A percentile compares a stretch with the other conserved stretches of the same genome.
These are phyloP conservation scores for Euclidia mi DNA, from an alignment of 2,888 invertebrate species.

Conservation along the genomic window DNA sequence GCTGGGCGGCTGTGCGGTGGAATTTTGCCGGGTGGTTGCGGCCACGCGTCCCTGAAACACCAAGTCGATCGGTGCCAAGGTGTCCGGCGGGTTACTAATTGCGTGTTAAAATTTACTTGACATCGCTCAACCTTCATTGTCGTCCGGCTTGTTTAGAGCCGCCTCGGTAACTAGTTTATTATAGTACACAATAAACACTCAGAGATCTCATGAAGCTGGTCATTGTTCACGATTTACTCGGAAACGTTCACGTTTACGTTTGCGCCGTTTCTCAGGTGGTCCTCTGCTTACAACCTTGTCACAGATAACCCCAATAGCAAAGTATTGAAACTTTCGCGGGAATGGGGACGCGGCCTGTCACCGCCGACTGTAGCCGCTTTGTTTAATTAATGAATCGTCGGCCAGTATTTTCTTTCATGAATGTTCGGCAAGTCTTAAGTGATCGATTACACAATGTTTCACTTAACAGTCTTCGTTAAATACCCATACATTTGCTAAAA, in stretches of 20 bases:
- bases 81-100: slow-evolving; percentile 82
- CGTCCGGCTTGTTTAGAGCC: slow-evolving; percentile 68
- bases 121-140: slow-evolving; percentile 82
- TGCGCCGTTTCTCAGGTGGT: slow-evolving; percentile 82
- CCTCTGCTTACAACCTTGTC: slow-evolving; percentile 83
- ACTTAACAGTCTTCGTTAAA: slow-evolving; percentile 34
- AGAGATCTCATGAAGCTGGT: slow-evolving; percentile 63
- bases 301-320: slow-evolving; percentile 80
- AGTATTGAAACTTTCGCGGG: slow-evolving; percentile 81
- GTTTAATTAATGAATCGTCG: slow-evolving; percentile 75
- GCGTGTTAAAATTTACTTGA: slow-evolving; percentile 89
- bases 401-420: slow-evolving; percentile 58
- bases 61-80: slow-evolving; percentile 84
- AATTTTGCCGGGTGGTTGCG: slow-evolving; percentile 55
- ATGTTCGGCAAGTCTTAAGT: slow-evolving; percentile 48
- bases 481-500: slow-evolving; percentile 19
- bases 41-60: slow-evolving; percentile 71
- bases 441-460: slow-evolving; percentile 55
- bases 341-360: slow-evolving; percentile 75
- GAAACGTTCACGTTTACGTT: slow-evolving; percentile 77
- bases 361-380: slow-evolving; percentile 63
- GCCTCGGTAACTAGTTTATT: slow-evolving; percentile 49
- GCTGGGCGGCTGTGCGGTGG: slow-evolving; percentile 52
- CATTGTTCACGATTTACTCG: slow-evolving; percentile 70
- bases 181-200: slow-evolving; percentile 60